Conservation (phyloP, 1,140 invertebrate genomes). For the Bilobella aurantiaca region DNA sequence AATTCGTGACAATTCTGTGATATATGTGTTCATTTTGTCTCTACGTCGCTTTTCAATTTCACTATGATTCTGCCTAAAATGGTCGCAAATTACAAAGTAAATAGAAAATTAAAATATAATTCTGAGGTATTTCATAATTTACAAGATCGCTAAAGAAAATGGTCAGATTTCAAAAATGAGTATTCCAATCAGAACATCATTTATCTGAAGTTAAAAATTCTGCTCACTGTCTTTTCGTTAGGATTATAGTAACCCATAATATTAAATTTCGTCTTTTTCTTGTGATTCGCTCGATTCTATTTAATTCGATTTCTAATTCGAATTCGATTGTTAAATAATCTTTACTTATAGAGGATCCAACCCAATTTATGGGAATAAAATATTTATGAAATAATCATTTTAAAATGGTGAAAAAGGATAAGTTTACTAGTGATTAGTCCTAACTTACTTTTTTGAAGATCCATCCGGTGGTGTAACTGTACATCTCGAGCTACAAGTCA, state of each 20-base stretch:
- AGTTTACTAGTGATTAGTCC: not conserved
- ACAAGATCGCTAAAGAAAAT: not conserved
- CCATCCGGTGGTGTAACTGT: slow-evolving; percentile 25
- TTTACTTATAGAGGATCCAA: not conserved
- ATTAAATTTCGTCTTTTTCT: no score
- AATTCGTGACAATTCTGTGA: slow-evolving; percentile 77
- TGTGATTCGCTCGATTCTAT: no score
- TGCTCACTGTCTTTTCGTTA: not conserved
- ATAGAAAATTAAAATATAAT: slow-evolving; percentile 6
- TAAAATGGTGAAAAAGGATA: no score
- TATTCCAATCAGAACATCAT: no score
- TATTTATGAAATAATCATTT: no score
- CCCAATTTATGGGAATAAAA: not conserved
- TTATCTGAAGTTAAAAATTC: not conserved
- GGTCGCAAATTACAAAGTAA: slow-evolving; percentile 6
- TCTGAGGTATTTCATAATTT: not conserved
- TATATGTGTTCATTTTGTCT: slow-evolving; percentile 95
- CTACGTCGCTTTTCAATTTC: slow-evolving; percentile 87
- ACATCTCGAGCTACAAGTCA: slow-evolving; percentile 21
- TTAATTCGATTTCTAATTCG: not conserved
- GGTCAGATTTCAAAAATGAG: no score
- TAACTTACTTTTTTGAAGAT: slow-evolving; percentile 26
- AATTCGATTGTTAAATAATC: not conserved
- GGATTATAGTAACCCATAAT: not conserved
- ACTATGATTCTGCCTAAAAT: slow-evolving; percentile 77